Percentiles rank a stretch among this genome's conserved stretches.
These are phyloP conservation scores for Folsomia candida DNA, from an alignment of 2,888 invertebrate genomes.

Conservation along the genomic window DNA sequence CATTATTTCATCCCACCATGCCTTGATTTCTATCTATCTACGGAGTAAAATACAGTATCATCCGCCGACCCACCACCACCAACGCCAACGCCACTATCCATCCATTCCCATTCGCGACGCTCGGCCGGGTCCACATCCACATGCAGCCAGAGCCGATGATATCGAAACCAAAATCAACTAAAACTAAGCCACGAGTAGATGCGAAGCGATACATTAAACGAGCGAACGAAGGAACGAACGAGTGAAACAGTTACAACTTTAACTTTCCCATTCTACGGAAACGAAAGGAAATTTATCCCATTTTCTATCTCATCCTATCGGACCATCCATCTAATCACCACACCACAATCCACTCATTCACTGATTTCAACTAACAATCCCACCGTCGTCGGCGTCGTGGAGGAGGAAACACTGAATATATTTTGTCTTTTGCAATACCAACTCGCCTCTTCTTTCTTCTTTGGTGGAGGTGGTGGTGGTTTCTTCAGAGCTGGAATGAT, in stretches of 20 bases:
- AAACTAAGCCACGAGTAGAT: not conserved
- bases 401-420: not conserved
- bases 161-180: not conserved
- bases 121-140: not conserved
- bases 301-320: not conserved
- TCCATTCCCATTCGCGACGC: not conserved
- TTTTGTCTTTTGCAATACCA: not conserved
- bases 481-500: not conserved
- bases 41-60: not conserved
- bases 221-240: not conserved
- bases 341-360: constrained; percentile 6
- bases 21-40: constrained; percentile 5
- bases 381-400: not conserved
- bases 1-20: constrained; percentile 15
- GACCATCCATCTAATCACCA: constrained; percentile 2
- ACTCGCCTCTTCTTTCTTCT: not conserved
- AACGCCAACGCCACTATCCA: no score
- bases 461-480: no score
- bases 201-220: constrained; percentile 1
- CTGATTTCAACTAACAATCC: not conserved
- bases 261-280: not conserved
- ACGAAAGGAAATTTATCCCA: not conserved
- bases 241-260: not conserved
- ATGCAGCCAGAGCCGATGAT: not conserved
- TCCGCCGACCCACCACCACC: no score